Evolutionary conservation across 2,888 invertebrate species (phyloP).

Genomic region (Fabriciana adippe): DNA sequence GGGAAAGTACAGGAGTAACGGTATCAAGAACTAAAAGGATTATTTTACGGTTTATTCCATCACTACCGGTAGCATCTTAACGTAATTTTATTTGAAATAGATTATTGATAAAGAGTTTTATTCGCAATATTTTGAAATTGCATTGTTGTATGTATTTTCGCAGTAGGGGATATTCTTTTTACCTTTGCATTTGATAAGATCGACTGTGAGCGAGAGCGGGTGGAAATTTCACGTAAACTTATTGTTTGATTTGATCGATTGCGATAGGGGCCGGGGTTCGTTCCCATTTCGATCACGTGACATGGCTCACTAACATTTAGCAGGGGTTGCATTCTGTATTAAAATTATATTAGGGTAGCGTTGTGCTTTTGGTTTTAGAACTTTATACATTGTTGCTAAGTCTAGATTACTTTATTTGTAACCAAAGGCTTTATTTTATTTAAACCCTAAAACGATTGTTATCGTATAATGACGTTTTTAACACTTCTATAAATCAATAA

Average conservation of each 20-base stretch:
- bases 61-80: too few species aligned
- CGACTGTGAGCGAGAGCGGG: constrained; percentile 43
- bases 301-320: constrained; percentile 23
- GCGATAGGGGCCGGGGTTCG: constrained; percentile 25
- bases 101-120: background rate
- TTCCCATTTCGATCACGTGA: constrained; percentile 34
- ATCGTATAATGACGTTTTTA: too few species aligned
- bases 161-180: constrained; percentile 5
- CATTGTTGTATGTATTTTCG: constrained; percentile 16
- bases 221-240: constrained; percentile 51
- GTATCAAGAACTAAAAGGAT: too few species aligned
- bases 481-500: too few species aligned
- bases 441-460: too few species aligned
- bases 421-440: background rate
- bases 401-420: constrained; percentile 4
- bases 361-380: constrained; percentile 15
- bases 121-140: constrained; percentile 9
- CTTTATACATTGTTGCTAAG: constrained; percentile 13
- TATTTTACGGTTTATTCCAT: too few species aligned
- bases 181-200: constrained; percentile 22
- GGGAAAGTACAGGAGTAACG: too few species aligned
- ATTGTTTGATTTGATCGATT: constrained; percentile 36
- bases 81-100: too few species aligned
- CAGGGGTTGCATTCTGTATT: constrained; percentile 23
- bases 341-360: constrained; percentile 25